phyloP scores from a whole-genome alignment of 2,888 invertebrate species.

The Ypsolopha scabrella region DNA sequence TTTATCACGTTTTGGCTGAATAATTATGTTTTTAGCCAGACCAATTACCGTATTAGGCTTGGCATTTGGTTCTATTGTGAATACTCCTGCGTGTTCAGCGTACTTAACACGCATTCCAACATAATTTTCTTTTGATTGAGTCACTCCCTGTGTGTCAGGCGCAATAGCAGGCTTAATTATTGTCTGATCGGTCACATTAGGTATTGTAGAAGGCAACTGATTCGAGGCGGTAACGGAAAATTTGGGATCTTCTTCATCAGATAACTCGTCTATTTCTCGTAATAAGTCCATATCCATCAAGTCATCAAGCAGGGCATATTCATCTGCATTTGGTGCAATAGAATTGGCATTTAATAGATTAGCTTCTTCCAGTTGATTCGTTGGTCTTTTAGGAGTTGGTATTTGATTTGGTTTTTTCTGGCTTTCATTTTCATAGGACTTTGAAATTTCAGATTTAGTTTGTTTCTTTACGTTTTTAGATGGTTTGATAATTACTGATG shows the following conservation, averaged over 20 bases:
- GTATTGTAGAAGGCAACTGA: background rate
- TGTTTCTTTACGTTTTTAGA: too few species aligned
- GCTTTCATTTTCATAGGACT: too few species aligned
- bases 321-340: constrained; percentile 18
- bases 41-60: background rate
- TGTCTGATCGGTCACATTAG: too few species aligned
- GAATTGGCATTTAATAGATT: too few species aligned
- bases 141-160: background rate
- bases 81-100: background rate
- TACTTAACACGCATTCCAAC: background rate
- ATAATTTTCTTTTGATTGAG: background rate
- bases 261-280: constrained; percentile 56
- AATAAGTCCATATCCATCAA: constrained; percentile 54
- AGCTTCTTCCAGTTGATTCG: too few species aligned
- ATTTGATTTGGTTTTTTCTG: too few species aligned
- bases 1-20: background rate
- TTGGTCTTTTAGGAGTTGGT: too few species aligned
- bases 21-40: background rate
- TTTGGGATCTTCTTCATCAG: constrained; percentile 34
- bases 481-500: too few species aligned
- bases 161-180: too few species aligned
- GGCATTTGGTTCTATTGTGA: background rate
- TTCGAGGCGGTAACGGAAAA: background rate
- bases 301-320: constrained; percentile 57
- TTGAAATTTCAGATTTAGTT: too few species aligned